Evolutionary conservation across 2,888 invertebrate genomes (phyloP).

Genomic region (Harpalus rufipes): DNA sequence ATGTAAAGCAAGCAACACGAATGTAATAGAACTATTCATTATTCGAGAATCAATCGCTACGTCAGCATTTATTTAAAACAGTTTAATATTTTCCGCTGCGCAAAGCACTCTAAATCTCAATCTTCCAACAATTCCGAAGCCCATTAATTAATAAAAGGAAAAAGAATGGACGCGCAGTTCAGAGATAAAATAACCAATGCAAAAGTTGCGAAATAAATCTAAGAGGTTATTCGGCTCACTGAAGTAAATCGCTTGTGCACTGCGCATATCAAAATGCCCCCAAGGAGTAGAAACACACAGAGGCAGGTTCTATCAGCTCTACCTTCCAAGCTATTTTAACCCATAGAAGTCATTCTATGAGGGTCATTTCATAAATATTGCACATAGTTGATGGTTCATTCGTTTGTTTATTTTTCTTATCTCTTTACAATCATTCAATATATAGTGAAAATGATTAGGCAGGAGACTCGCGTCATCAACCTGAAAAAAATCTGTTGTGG

Average conservation of each 20-base stretch:
- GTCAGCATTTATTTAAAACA: conserved; percentile 21
- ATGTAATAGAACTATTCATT: neutral
- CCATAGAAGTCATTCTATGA: too few species aligned
- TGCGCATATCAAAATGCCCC: conserved; percentile 59
- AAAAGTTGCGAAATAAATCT: conserved; percentile 59
- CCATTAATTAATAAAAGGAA: conserved; percentile 44
- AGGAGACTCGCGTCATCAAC: too few species aligned
- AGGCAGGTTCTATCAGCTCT: neutral
- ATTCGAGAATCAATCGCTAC: neutral
- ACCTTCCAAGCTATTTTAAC: too few species aligned
- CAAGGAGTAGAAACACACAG: neutral
- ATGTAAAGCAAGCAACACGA: neutral
- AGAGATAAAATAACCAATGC: conserved; percentile 53
- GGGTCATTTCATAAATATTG: too few species aligned
- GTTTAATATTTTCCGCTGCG: conserved; percentile 19
- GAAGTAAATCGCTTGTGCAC: conserved; percentile 60
- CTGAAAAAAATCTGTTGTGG: too few species aligned
- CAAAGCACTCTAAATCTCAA: conserved; percentile 11
- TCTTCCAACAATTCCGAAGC: conserved; percentile 36
- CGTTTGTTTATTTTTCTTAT: too few species aligned
- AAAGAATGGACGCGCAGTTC: conserved; percentile 13
- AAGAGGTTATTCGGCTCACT: conserved; percentile 43
- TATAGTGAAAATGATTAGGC: too few species aligned
- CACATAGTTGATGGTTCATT: too few species aligned
- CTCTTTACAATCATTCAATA: too few species aligned